Evolutionary conservation across 2,797 vertebrate genomes (phyloP), one percentile per base, ranked within the genome.

Genomic region (Hyperoplus lanceolatus): DNA sequence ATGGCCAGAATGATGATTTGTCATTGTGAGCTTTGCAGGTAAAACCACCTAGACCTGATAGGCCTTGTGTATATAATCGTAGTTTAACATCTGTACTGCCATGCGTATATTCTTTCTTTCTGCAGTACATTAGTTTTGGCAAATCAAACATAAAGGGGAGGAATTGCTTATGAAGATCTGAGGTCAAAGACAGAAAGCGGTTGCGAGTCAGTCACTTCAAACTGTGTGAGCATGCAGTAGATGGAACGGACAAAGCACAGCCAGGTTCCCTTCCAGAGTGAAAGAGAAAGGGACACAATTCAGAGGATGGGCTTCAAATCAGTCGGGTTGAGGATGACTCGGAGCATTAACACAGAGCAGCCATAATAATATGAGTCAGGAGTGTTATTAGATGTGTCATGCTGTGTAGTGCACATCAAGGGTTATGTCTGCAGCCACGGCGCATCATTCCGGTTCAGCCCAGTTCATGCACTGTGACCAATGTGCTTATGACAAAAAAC

Each of bases 221-320:
- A 91, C 89, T 83, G 90, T 93, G 75, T 80, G 65, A 85, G 91
- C 82, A 88, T 90, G 89, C 90, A 91, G 75, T 0, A 55, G 73
- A 73, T 43, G 62, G 21, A 59, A 59, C 71, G 75, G 81, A 79
- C 54, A 21, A 53, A 45, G 51, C 70, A 21, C 54, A 67, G 61
- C 39, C 53, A 42, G 36, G 29, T 53, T 42, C n/a, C 21, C 56
- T 18, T 48, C 7, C 8, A 61, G 45, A 10, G 21, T 21, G 75
- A 75, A 70, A 49, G 42, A 73, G 67, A 73, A 73, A 63, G 49
- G 51, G 45, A 48, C 51, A 72, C n/a, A 14, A 71, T 29, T 50
- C 45, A 70, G 66, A 46, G 73, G 39, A 76, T 6, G 21, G n/a
- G 49, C 21, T 21, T 38, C 36, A 9, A 38, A 56, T 21, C 5